Conservation (phyloP, 2,113 vertebrate species). For the Stegostoma tigrinum region DNA sequence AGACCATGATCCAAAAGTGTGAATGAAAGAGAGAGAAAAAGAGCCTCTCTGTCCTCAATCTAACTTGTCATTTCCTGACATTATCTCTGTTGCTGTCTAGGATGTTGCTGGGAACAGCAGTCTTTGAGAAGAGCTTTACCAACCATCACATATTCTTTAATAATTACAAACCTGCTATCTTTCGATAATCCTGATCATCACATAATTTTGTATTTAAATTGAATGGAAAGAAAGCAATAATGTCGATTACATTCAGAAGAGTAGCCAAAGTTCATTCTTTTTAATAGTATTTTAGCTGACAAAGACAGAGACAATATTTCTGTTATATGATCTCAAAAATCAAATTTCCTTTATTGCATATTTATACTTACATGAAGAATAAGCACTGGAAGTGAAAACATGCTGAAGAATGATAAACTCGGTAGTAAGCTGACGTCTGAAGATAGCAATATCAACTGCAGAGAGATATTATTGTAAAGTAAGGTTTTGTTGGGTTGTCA, state of each 20-base stretch:
- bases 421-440: not conserved
- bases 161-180: constrained; percentile 1
- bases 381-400: not conserved
- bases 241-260: not conserved
- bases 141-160: not conserved
- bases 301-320: constrained; percentile 7
- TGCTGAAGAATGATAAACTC: not conserved
- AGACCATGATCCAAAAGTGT: not conserved
- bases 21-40: not conserved
- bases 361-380: not conserved
- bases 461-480: not conserved
- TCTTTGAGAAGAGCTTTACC: not conserved
- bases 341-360: constrained; percentile 5
- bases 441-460: not conserved
- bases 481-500: not conserved
- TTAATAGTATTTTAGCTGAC: not conserved
- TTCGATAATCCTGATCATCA: constrained; percentile 18
- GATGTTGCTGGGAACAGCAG: too few relatives aligned
- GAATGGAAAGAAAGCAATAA: not conserved
- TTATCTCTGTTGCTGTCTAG: not conserved
- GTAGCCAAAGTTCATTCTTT: not conserved
- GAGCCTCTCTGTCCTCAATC: not conserved
- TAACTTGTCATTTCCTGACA: not conserved
- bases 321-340: constrained; percentile 8
- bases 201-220: not conserved